Evolutionary conservation across 2,797 vertebrate species (phyloP).

Genomic region (Pteronotus mesoamericanus): DNA sequence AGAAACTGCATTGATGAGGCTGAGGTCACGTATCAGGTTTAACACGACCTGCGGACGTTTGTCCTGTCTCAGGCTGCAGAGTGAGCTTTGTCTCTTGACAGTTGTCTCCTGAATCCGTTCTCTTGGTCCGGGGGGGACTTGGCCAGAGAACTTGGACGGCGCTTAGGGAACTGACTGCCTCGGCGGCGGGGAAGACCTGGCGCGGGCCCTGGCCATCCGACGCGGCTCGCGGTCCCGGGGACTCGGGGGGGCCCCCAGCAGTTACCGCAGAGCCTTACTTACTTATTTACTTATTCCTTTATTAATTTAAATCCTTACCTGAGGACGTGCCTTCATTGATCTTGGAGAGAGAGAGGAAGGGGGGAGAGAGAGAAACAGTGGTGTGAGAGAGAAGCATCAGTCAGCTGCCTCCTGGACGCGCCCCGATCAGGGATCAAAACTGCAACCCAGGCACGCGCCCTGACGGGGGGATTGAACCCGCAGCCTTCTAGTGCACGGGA

Average conservation of each 20-base stretch:
- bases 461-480: too few relatives aligned
- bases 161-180: neutral
- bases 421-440: too few relatives aligned
- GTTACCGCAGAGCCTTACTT: neutral
- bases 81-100: neutral
- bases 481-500: neutral
- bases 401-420: neutral
- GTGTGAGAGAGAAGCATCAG: too few relatives aligned
- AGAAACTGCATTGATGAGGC: neutral
- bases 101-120: neutral
- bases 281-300: too few relatives aligned
- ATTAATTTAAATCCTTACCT: neutral
- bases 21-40: neutral
- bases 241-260: neutral
- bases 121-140: neutral
- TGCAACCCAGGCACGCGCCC: too few relatives aligned
- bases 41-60: neutral
- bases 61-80: neutral
- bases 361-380: too few relatives aligned
- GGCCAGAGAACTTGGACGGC: neutral
- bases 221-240: neutral
- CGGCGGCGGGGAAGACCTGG: neutral
- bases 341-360: neutral
- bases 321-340: neutral
- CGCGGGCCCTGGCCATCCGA: neutral